Conservation (phyloP, 2,797 vertebrate genomes). For the Phrynocephalus guinanensis region DNA sequence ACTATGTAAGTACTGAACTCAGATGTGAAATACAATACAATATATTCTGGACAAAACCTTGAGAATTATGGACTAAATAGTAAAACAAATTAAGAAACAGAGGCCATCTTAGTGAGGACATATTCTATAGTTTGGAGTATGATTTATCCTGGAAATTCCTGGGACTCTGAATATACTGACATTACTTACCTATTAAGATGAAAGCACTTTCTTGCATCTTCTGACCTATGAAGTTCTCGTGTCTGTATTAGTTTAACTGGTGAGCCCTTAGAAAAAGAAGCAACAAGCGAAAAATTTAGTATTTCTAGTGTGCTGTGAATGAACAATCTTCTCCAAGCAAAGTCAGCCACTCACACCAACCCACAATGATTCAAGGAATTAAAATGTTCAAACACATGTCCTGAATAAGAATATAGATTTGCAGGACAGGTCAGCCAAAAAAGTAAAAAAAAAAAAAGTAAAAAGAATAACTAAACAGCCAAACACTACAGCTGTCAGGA, state of each 20-base stretch:
- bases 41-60: too few relatives aligned
- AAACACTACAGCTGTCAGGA: background rate
- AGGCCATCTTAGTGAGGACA: background rate
- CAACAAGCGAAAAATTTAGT: slow-evolving; percentile 39
- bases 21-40: background rate
- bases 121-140: background rate
- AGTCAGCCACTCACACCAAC: background rate
- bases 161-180: background rate
- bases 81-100: background rate
- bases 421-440: slow-evolving; percentile 2
- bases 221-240: slow-evolving; percentile 81
- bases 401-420: background rate
- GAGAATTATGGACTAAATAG: background rate
- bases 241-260: slow-evolving; percentile 78
- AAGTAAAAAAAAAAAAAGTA: background rate
- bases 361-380: background rate
- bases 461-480: too few relatives aligned
- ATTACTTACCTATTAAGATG: slow-evolving; percentile 81
- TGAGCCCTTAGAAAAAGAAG: slow-evolving; percentile 79
- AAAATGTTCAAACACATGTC: slow-evolving; percentile 21
- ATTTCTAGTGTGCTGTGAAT: slow-evolving; percentile 4
- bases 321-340: background rate
- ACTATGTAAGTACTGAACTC: background rate
- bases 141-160: background rate
- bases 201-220: slow-evolving; percentile 81